Evolutionary conservation across 2,797 vertebrate species (phyloP).

Genomic region (Sciurus vulgaris): DNA sequence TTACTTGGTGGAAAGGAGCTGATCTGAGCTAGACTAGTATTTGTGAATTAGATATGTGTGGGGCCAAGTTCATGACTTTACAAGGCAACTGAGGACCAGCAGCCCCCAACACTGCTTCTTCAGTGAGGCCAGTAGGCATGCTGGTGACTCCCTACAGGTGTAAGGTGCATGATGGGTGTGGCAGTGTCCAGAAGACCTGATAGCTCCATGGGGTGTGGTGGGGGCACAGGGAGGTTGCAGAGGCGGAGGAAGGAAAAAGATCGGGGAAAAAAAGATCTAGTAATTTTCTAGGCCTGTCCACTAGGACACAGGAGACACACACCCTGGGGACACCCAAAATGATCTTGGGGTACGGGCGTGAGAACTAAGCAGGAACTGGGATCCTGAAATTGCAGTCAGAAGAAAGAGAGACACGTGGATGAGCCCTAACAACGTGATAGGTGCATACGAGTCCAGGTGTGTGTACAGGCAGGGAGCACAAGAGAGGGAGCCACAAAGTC

Average conservation of each 20-base stretch:
- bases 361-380: neutral
- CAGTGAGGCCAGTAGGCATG: neutral
- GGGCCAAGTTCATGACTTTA: neutral
- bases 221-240: slow-evolving; percentile 44
- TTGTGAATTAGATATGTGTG: neutral
- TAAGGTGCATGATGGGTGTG: neutral
- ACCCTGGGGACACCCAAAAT: neutral
- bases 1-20: neutral
- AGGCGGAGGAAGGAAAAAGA: neutral
- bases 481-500: slow-evolving; percentile 61
- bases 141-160: neutral
- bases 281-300: slow-evolving; percentile 25
- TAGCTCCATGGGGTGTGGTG: slow-evolving; percentile 1
- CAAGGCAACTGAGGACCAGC: neutral
- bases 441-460: slow-evolving; percentile 16
- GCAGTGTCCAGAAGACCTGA: slow-evolving; percentile 32
- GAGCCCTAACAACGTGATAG: neutral
- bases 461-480: neutral
- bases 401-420: neutral
- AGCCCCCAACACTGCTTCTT: neutral
- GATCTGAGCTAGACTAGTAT: neutral
- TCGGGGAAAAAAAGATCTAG: too few relatives aligned
- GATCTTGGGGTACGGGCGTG: neutral
- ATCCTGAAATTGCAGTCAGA: neutral
- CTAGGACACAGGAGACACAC: neutral